phyloP scores from a whole-genome alignment of 2,113 vertebrate genomes.

The Psilopsiagon aymara region DNA sequence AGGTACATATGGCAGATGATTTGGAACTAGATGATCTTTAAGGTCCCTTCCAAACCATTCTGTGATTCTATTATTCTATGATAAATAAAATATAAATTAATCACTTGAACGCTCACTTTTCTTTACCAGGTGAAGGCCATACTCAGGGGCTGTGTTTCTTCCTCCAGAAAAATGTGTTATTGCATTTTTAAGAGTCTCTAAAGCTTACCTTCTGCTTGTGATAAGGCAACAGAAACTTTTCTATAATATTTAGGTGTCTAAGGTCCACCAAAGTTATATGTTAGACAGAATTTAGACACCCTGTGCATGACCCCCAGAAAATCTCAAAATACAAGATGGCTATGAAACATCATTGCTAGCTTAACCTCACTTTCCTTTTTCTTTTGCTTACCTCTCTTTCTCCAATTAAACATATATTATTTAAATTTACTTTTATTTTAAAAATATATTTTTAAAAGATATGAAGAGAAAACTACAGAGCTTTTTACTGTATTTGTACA shows the following conservation, averaged over 20 bases:
- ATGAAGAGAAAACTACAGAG: not conserved
- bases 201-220: not conserved
- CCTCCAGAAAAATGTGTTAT: not conserved
- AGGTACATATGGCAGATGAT: not conserved
- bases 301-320: rapidly evolving
- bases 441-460: not conserved
- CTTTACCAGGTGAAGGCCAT: not conserved
- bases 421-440: not conserved
- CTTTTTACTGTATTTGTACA: not conserved
- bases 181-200: not conserved
- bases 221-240: not conserved
- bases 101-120: not conserved
- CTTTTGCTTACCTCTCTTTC: not conserved
- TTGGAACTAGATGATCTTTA: not conserved
- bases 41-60: not conserved
- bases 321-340: not conserved
- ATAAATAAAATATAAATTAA: not conserved
- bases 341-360: not conserved
- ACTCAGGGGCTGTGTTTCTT: not conserved
- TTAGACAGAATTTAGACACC: not conserved
- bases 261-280: not conserved
- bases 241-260: not conserved
- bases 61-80: not conserved
- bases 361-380: not conserved
- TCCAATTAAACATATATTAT: not conserved